Base-by-base conservation (phyloP, 1,140 invertebrate species). In the Drosophila teissieri region DNA sequence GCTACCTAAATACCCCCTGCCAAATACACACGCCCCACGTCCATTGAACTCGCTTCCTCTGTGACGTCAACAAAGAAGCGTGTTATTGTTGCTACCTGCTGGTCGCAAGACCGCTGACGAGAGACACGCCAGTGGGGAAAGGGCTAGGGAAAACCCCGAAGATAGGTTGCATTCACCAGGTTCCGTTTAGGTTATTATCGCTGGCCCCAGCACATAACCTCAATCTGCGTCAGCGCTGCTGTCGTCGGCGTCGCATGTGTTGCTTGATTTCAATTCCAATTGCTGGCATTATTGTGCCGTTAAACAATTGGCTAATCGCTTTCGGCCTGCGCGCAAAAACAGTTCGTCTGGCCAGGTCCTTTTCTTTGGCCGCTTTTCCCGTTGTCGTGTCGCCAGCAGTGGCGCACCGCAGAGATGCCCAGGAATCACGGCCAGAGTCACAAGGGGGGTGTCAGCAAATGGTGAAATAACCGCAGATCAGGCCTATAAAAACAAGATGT, bases 241-340 rank as follows among this genome's bases (percentile, higher is more conserved):
- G 60, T 65, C 70, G 49, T 75, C 73, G 49, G 61, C 73, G 42
- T 75, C 52, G 73, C 73, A 75, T 75, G 73, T 74, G 73, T 74
- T 74, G 48, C 69, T 48, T 14, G 40, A 45, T 8, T 17, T 73
- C 37, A 24, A 46, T 36, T 52, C n/a, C 15, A 19, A 39, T 54
- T 37, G 22, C 36, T 17, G 22, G 36, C 45, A 17, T 34, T 39
- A 39, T 72, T 46, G n/a, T 75, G 58, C 24, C 31, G 31, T 74
- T 45, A 45, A 34, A 22, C 39, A 36, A 49, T 53, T 19, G 24
- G 67, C 72, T 56, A 75, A 55, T 74, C 51, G 24, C 70, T 22
- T 64, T 42, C 52, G 61, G 39, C 60, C 49, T 52, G 27, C 34
- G 8, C 17, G 61, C 36, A 56, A 53, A 64, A 64, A 53, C 40